Percentiles rank a stretch among this genome's conserved stretches.
These are phyloP conservation scores for Chelonoidis abingdonii DNA, from an alignment of 2,113 vertebrate species.

Conservation along the genomic window DNA sequence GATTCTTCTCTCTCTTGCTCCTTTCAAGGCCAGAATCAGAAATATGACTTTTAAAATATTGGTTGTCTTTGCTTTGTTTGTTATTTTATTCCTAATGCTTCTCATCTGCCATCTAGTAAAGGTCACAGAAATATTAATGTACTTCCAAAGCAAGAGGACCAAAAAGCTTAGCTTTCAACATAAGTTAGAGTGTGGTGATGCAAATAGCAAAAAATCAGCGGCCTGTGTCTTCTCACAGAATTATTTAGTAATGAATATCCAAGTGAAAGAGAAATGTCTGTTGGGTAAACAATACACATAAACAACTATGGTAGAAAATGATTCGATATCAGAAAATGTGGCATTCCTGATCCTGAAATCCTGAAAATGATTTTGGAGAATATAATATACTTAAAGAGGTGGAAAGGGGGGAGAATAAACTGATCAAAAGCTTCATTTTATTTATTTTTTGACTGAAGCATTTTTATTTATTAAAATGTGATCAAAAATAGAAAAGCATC, in stretches of 20 bases:
- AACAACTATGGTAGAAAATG: slow-evolving; percentile 64
- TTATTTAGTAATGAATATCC: slow-evolving; percentile 76
- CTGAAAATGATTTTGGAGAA: slow-evolving; percentile 54
- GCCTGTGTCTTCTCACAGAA: slow-evolving; percentile 81
- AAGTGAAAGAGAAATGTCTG: slow-evolving; percentile 70
- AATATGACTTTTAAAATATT: slow-evolving; percentile 27
- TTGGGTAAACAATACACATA: slow-evolving; percentile 53
- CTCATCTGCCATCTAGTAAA: slow-evolving; percentile 77
- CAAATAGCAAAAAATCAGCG: slow-evolving; percentile 82
- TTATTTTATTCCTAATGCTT: slow-evolving; percentile 73
- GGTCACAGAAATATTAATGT: slow-evolving; percentile 83
- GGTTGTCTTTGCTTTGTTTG: slow-evolving; percentile 67
- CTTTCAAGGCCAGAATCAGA: slow-evolving; percentile 40
- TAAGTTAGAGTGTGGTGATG: slow-evolving; percentile 74
- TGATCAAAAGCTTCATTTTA: slow-evolving; percentile 24
- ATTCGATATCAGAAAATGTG: slow-evolving; percentile 26
- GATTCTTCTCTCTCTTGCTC: slow-evolving; percentile 33
- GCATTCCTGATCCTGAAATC: slow-evolving; percentile 61
- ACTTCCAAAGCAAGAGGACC: slow-evolving; percentile 72
- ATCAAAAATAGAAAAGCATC: slow-evolving; percentile 9
- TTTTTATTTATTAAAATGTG: slow-evolving; percentile 14
- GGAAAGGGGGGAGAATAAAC: not conserved
- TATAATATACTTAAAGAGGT: slow-evolving; percentile 40
- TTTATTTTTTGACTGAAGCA: not conserved
- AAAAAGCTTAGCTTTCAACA: slow-evolving; percentile 75